These are phyloP conservation scores for Papilio aristodemus DNA, from an alignment of 1,140 invertebrate species.

Conservation along the genomic window DNA sequence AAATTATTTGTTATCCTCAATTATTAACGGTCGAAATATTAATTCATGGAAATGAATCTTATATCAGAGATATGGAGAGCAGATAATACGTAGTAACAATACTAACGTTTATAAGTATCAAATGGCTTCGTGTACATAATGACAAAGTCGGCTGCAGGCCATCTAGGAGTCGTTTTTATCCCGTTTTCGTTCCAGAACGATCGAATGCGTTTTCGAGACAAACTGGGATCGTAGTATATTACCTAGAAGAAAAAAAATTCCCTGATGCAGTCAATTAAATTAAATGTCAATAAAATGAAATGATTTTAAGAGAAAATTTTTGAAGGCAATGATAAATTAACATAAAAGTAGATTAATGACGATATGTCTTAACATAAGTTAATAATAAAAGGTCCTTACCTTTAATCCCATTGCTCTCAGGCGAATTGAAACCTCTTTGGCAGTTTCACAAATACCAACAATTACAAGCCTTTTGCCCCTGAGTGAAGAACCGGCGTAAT, in stretches of 20 bases:
- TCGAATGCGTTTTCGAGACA: no score
- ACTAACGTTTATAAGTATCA: not conserved
- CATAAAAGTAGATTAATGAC: no score
- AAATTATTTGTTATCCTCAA: no score
- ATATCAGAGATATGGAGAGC: no score
- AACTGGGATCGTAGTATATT: not conserved
- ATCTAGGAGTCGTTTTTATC: not conserved
- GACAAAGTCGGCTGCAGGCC: not conserved
- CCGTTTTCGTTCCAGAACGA: not conserved
- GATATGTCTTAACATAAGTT: not conserved
- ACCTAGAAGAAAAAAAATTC: no score
- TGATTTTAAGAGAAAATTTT: no score
- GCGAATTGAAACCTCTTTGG: slow-evolving; percentile 93
- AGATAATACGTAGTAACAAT: no score
- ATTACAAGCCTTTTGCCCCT: slow-evolving; percentile 95
- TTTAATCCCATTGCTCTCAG: slow-evolving; percentile 99
- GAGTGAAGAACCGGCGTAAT: slow-evolving; percentile 93
- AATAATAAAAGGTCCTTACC: slow-evolving; percentile 70
- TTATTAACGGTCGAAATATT: no score
- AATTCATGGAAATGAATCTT: no score
- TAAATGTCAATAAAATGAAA: not conserved
- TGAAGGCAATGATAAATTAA: no score
- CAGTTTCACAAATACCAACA: slow-evolving; percentile 96
- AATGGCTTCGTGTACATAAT: not conserved
- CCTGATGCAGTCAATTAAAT: no score